Evolutionary conservation across 2,113 vertebrate species (phyloP).

Genomic region (Rynchops niger): DNA sequence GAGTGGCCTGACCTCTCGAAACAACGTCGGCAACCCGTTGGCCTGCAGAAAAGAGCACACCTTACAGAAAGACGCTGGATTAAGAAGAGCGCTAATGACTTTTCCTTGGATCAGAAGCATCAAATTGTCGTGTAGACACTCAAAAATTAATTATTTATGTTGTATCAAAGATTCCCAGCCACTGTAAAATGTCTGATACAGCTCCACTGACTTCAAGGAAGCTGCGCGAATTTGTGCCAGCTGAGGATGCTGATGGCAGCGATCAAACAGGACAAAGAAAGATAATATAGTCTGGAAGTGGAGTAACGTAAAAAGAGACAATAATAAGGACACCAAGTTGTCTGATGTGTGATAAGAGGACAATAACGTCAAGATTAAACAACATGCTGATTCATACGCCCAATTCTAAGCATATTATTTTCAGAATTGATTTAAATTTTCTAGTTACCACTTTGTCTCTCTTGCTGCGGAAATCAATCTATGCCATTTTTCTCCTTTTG

Average conservation of each 20-base stretch:
- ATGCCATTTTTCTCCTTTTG: slow-evolving; percentile 22
- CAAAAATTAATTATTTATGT: neutral
- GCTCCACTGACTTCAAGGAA: neutral
- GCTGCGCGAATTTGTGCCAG: neutral
- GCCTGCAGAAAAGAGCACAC: neutral
- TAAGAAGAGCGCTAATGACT: neutral
- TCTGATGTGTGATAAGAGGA: neutral
- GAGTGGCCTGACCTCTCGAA: neutral
- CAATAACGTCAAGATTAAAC: slow-evolving; percentile 26
- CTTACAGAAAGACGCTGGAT: neutral
- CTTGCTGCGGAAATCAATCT: slow-evolving; percentile 39
- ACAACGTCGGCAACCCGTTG: neutral
- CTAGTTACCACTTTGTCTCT: slow-evolving; percentile 50
- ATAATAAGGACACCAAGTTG: neutral
- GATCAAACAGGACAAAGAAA: neutral
- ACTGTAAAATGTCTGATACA: neutral
- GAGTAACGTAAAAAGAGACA: neutral
- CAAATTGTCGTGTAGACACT: neutral
- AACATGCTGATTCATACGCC: slow-evolving; percentile 29
- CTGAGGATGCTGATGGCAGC: neutral
- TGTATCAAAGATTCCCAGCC: neutral
- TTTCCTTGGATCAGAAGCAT: neutral
- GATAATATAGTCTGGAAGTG: neutral
- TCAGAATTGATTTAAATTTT: slow-evolving; percentile 56
- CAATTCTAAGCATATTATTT: slow-evolving; percentile 58